phyloP scores from a whole-genome alignment of 2,113 vertebrate genomes.

The Labrus mixtus region DNA sequence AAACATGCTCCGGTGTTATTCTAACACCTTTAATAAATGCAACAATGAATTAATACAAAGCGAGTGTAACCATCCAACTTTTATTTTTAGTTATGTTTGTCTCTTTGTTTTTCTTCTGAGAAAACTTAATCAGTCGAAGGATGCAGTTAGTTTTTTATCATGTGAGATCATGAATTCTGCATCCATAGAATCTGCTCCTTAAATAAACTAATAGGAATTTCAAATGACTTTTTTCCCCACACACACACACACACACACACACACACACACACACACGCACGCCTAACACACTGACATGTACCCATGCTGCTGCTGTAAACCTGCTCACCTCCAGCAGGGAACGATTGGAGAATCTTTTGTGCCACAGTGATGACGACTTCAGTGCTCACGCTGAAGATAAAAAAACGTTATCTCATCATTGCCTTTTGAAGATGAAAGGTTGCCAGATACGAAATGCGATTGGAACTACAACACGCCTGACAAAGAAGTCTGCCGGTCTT shows the following conservation, averaged over 20 bases:
- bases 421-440: constrained; percentile 64
- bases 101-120: not conserved
- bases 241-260: not conserved
- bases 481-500: constrained; percentile 11
- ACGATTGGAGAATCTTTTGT: constrained; percentile 30
- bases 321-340: constrained; percentile 13
- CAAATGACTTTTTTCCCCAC: not conserved
- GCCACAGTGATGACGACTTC: not conserved
- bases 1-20: not conserved
- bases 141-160: not conserved
- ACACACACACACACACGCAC: not conserved
- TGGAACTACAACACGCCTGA: constrained; percentile 29
- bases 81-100: not conserved
- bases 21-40: not conserved
- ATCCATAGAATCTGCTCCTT: not conserved
- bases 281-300: not conserved
- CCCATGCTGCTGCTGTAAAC: constrained; percentile 15
- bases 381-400: not conserved
- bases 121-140: not conserved
- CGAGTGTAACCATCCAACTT: not conserved
- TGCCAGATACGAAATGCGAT: constrained; percentile 55
- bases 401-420: constrained; percentile 52
- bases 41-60: too few relatives aligned
- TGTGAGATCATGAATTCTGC: not conserved
- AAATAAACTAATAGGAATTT: not conserved